Base-by-base conservation (phyloP, 2,888 invertebrate genomes). In the Cantharis nigra region DNA sequence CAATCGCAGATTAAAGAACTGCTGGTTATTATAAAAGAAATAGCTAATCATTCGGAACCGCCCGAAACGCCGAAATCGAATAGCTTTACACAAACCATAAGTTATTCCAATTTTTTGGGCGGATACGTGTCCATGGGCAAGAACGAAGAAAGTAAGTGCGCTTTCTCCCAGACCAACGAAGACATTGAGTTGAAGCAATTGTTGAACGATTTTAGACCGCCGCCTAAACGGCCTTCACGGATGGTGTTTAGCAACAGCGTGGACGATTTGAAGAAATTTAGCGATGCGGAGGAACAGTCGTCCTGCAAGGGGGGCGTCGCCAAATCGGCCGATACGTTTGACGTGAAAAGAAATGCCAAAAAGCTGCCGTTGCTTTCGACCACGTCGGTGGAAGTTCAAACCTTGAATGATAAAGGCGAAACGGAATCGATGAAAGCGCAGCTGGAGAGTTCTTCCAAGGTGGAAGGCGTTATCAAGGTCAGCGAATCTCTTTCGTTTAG, bases 371-470 rank as follows among this genome's bases (percentile, higher is more conserved):
- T 30, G 28, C 3, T 9, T 16, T 26, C 70, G 7, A 73, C 74
- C 3, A 80, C 80, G 10, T 71, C 79, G 7, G 69, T 81, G 13
- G 70, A 80, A 49, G 63, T 81, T 13, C 72, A 77, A 20, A 26
- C 78, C 0, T 23, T 71, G 11, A 76, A 77, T 14, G 65, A 49
- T 10, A 67, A 77, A 18, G 79, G 79, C 2, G 77, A 65, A 14
- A 71, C 18, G 13, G 78, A 76, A 16, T 70, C 63, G 10, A 69
- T 78, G 30, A 78, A 69, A 20, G 78, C 76, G 9, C 69, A 76
- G 20, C 20, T 81, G 14, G 77, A 79, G n/a, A 75, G 75, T 18
- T 76, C 78, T 4, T 67, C 74, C 10, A 73, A 75, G 16, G 65
- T 81, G 9, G 76, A 78, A 4, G 79, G 80, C 0, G 13, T 73